Evolutionary conservation across 2,113 vertebrate species (phyloP).

Genomic region (Rhinopomastus cyanomelas): DNA sequence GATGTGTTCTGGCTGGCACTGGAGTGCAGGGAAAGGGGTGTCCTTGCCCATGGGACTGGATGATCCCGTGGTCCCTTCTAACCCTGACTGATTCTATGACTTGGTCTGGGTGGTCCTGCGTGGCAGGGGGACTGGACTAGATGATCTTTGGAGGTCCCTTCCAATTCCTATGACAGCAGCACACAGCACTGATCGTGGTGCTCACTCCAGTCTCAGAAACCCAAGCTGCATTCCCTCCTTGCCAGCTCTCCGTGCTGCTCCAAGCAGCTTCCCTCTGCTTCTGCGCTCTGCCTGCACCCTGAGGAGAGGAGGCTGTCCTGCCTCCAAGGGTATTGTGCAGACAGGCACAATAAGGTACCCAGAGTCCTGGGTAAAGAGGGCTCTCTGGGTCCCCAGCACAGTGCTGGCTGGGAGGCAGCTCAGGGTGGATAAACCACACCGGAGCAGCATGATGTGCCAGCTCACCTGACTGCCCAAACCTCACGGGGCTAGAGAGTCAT

Average conservation of each 20-base stretch:
- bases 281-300: not conserved
- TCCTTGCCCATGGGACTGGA: too few species aligned
- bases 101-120: too few species aligned
- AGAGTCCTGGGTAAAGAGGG: not conserved
- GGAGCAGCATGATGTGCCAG: not conserved
- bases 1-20: not conserved
- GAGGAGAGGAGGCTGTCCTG: not conserved
- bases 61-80: too few species aligned
- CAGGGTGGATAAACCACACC: not conserved
- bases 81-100: too few species aligned
- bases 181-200: not conserved
- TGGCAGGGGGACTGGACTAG: too few species aligned
- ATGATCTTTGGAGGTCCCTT: too few species aligned
- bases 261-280: not conserved
- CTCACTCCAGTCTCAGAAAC: not conserved
- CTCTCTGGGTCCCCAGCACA: not conserved
- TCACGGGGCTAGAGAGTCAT: not conserved
- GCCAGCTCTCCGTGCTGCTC: not conserved
- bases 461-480: not conserved
- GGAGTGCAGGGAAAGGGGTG: too few species aligned
- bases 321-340: not conserved
- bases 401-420: not conserved
- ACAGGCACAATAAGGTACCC: not conserved
- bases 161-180: too few species aligned
- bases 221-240: not conserved